Base-by-base conservation (phyloP, 1,140 invertebrate species). In the Musca domestica region DNA sequence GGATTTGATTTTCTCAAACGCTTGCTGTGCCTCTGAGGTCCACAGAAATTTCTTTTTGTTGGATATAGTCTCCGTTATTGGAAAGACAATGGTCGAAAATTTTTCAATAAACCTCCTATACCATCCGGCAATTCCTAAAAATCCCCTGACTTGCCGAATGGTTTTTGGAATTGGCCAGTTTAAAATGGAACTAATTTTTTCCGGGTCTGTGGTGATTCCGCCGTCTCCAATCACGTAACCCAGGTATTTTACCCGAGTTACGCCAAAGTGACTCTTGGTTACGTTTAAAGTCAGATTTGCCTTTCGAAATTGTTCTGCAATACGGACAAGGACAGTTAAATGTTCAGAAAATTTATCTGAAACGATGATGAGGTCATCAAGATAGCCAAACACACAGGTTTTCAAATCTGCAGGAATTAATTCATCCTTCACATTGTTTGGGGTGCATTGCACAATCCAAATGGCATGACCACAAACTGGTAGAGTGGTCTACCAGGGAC, bases 211-310 rank as follows among this genome's bases (percentile, higher is more conserved):
- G 34, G 5, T 70, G 71, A 27, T 69, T 56, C 14, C 68, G 61
- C 27, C 79, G 67, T 17, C 48, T 70, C n/a, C n/a, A n/a, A n/a
- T n/a, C n/a, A n/a, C n/a, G n/a, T n/a, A n/a, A n/a, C n/a, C n/a
- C n/a, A n/a, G n/a, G n/a, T n/a, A n/a, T n/a, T n/a, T n/a, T n/a
- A n/a, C n/a, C n/a, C n/a, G n/a, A n/a, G n/a, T n/a, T 27, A 74
- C 56, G 22, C 72, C 78, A 69, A 86, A 85, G 34, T 81, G 66
- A 47, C 75, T 82, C 74, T 85, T 84, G 65, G 74, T 67, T 2
- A 82, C 70, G 52, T 84, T 85, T 3, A 86, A 73, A 15, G 82
- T 85, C 1, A 87, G 67, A 20, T 76, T 75, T 9, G 82, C 78
- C 34, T 72, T 64, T 19, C 66, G 61, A 3, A 86, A 69, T 34